Percentiles rank a stretch among this genome's conserved stretches.
These are phyloP conservation scores for Oscheius onirici DNA, from an alignment of 2,888 invertebrate species.

Conservation along the genomic window DNA sequence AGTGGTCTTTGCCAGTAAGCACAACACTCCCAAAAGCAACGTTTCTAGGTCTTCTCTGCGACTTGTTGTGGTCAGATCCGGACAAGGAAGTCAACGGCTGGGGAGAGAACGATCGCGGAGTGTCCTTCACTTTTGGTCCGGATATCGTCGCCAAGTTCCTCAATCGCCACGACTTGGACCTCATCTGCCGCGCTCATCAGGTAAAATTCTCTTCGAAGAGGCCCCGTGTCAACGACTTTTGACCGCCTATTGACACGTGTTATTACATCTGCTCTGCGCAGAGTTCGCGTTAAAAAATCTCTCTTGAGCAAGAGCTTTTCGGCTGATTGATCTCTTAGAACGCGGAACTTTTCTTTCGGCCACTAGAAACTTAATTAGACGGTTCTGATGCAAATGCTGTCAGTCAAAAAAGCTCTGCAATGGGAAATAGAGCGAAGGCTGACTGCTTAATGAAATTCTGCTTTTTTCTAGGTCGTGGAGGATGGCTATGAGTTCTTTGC, in stretches of 20 bases:
- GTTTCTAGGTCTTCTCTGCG: conserved; percentile 86
- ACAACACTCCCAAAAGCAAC: neutral
- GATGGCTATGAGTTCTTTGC: conserved; percentile 99
- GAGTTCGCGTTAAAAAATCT: too few relatives aligned
- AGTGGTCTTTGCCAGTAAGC: neutral
- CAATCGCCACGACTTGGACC: conserved; percentile 93
- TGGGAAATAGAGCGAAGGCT: neutral
- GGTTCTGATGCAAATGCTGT: neutral
- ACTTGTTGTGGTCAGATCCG: conserved; percentile 88
- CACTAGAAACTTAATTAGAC: conserved; percentile 9
- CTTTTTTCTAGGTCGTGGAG: conserved; percentile 80
- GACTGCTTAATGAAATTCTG: neutral
- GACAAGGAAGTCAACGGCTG: conserved; percentile 77
- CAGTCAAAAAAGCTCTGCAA: conserved; percentile 11
- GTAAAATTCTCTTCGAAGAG: conserved; percentile 73
- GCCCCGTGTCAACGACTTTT: neutral
- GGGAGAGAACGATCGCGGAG: conserved; percentile 92
- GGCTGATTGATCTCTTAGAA: neutral
- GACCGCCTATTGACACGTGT: conserved; percentile 28
- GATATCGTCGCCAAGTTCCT: conserved; percentile 96
- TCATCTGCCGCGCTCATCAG: conserved; percentile 97
- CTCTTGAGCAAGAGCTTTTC: conserved; percentile 19
- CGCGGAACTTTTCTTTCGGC: neutral
- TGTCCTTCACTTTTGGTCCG: conserved; percentile 96
- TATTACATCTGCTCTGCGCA: conserved; percentile 17